These are phyloP conservation scores for Drosophila repletoides DNA, from an alignment of 1,140 invertebrate genomes.

Conservation along the genomic window DNA sequence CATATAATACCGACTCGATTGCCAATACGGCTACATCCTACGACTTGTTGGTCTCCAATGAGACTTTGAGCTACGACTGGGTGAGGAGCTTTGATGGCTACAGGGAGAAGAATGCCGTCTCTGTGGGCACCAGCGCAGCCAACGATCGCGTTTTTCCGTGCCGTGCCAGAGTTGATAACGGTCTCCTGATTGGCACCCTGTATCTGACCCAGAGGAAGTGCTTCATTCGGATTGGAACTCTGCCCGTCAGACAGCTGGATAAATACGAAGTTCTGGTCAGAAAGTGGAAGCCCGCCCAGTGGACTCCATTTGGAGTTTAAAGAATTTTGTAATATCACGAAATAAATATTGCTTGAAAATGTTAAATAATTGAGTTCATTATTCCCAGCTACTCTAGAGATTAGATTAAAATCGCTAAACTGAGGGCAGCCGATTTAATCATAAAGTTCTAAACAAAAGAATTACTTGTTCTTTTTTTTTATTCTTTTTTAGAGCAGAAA, in stretches of 20 bases:
- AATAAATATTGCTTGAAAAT: too few relatives aligned
- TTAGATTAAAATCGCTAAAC: too few relatives aligned
- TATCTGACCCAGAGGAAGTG: conserved; percentile 4
- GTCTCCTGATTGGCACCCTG: conserved; percentile 44
- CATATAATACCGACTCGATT: conserved; percentile 31
- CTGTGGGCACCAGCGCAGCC: conserved; percentile 32
- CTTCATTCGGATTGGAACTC: conserved; percentile 30
- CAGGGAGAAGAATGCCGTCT: conserved; percentile 45
- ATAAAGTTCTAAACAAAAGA: too few relatives aligned
- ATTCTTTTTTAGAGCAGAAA: too few relatives aligned
- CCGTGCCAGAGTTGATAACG: conserved; percentile 31
- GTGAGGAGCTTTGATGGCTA: conserved; percentile 50
- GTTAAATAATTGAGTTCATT: too few relatives aligned
- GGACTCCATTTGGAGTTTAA: too few relatives aligned
- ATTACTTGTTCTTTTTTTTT: too few relatives aligned
- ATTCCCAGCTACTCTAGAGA: too few relatives aligned
- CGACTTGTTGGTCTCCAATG: conserved; percentile 40
- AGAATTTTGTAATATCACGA: too few relatives aligned
- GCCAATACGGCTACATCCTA: not conserved
- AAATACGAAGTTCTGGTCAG: conserved; percentile 36
- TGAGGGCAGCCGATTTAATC: too few relatives aligned
- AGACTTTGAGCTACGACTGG: conserved; percentile 51
- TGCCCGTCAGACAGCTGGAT: conserved; percentile 8
- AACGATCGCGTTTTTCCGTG: conserved; percentile 53
- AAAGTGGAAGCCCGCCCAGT: not conserved